These are phyloP conservation scores for Dicranocentrus wangi DNA, from an alignment of 2,888 invertebrate species.

Conservation along the genomic window DNA sequence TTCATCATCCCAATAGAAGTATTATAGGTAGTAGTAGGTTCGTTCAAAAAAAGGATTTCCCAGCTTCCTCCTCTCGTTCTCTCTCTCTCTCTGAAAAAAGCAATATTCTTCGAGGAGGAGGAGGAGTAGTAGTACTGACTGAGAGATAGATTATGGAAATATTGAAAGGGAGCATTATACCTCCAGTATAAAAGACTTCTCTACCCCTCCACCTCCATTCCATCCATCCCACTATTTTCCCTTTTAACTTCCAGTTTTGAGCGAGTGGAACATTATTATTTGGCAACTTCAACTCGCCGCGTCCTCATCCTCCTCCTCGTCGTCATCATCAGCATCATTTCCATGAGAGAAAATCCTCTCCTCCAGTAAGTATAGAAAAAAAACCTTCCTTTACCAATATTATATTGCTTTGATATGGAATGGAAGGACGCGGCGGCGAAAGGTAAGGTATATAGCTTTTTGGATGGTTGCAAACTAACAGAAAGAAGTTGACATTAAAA, in stretches of 20 bases:
- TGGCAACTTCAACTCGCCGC: constrained; percentile 20
- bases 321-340: constrained; percentile 20
- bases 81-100: constrained; percentile 24
- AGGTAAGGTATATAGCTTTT: too few relatives aligned
- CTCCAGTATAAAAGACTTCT: neutral
- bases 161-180: neutral
- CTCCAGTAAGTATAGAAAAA: too few relatives aligned
- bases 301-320: neutral
- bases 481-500: constrained; percentile 39
- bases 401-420: too few relatives aligned
- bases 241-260: neutral
- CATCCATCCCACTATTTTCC: neutral
- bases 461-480: too few relatives aligned
- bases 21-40: too few relatives aligned
- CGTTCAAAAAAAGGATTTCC: constrained; percentile 17
- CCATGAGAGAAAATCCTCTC: too few relatives aligned
- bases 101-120: constrained; percentile 47
- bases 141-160: constrained; percentile 41
- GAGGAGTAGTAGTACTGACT: too few relatives aligned
- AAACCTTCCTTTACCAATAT: too few relatives aligned
- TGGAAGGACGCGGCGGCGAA: too few relatives aligned
- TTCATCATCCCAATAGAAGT: too few relatives aligned
- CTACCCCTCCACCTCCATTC: neutral
- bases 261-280: constrained; percentile 19
- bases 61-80: constrained; percentile 15